phyloP scores from a whole-genome alignment of 64 coral and sea anemone species.

The Porites lutea region DNA sequence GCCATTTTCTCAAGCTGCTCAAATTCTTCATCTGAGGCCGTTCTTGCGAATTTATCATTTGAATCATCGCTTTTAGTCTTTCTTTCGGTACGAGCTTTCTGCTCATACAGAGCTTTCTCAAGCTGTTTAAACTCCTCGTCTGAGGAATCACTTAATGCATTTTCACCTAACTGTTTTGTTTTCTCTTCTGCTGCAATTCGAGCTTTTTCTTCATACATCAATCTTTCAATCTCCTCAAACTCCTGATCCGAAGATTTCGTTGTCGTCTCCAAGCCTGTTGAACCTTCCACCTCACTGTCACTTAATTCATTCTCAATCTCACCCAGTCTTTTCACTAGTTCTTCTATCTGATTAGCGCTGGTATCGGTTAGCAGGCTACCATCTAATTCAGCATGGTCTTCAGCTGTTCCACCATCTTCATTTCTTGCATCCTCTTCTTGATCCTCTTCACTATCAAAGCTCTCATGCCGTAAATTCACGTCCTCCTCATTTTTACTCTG shows the following conservation, averaged over 20 bases:
- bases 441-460: background rate
- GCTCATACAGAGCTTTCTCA: conserved; percentile 44
- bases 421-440: background rate
- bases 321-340: conserved; percentile 26
- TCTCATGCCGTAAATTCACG: background rate
- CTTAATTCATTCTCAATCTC: conserved; percentile 50
- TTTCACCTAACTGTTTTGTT: background rate
- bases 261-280: background rate
- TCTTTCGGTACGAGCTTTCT: conserved; percentile 15
- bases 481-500: background rate
- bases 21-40: conserved; percentile 79
- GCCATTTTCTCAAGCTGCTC: conserved; percentile 81
- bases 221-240: conserved; percentile 44
- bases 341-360: background rate
- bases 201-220: conserved; percentile 40
- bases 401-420: background rate
- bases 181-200: conserved; percentile 17
- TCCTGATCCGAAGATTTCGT: conserved; percentile 13
- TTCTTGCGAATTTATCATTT: conserved; percentile 10
- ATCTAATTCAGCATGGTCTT: background rate
- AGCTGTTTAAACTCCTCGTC: conserved; percentile 28
- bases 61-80: conserved; percentile 45
- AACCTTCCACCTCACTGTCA: conserved; percentile 9
- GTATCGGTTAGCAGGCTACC: background rate
- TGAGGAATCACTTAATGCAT: background rate